Evolutionary conservation across 2,797 vertebrate species (phyloP).

Genomic region (Anomalospiza imberbis): DNA sequence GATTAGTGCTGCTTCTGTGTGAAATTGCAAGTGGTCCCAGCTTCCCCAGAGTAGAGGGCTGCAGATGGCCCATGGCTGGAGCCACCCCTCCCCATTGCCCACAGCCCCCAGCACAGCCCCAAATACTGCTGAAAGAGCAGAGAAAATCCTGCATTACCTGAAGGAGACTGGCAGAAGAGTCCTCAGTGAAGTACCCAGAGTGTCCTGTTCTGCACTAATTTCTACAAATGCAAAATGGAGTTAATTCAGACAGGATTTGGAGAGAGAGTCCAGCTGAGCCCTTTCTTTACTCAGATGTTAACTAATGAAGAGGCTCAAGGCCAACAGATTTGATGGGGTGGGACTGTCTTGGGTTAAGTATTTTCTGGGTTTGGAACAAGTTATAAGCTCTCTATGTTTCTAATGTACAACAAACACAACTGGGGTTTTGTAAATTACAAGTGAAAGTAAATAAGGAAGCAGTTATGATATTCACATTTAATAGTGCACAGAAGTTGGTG

Average conservation of each 20-base stretch:
- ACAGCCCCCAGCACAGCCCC: background rate
- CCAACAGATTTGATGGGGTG: background rate
- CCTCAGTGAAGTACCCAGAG: background rate
- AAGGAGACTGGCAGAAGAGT: background rate
- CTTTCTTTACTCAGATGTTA: background rate
- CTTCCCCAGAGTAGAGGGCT: conserved; percentile 47
- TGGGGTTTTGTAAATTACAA: background rate
- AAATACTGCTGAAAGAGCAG: background rate
- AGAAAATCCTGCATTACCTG: background rate
- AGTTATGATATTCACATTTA: background rate
- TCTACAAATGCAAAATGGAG: background rate
- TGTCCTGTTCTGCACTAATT: background rate
- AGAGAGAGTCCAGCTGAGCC: background rate
- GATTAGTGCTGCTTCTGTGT: conserved; percentile 56
- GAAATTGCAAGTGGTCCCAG: conserved; percentile 58
- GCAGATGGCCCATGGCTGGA: background rate
- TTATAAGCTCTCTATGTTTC: background rate
- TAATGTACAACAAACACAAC: background rate
- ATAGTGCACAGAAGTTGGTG: background rate
- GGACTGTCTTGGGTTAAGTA: background rate
- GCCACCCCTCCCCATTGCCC: background rate
- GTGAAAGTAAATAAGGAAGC: background rate
- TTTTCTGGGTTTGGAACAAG: background rate
- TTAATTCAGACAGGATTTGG: background rate
- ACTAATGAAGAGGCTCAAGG: background rate